Conservation (phyloP, 1,140 invertebrate genomes). For the Drosophila busckii region DNA sequence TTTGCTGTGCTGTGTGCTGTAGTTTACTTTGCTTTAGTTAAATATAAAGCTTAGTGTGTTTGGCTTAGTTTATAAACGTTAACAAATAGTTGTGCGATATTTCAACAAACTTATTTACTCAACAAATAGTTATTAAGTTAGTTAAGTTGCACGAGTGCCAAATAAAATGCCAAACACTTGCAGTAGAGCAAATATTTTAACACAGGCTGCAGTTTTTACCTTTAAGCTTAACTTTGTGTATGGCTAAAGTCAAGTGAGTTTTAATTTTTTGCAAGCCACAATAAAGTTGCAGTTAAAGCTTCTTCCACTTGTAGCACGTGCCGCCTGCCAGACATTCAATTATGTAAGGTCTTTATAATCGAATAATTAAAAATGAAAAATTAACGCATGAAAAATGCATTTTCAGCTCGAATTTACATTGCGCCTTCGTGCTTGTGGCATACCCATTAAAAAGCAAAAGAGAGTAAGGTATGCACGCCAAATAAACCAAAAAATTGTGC, state of each 20-base stretch:
- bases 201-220: slow-evolving; percentile 9
- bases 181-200: slow-evolving; percentile 35
- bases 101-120: slow-evolving; percentile 68
- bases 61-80: slow-evolving; percentile 62
- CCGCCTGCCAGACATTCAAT: slow-evolving; percentile 48
- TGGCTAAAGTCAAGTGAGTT: too few relatives aligned
- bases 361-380: slow-evolving; percentile 76
- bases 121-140: slow-evolving; percentile 57
- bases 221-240: too few relatives aligned
- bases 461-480: too few relatives aligned
- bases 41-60: slow-evolving; percentile 57
- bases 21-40: slow-evolving; percentile 45
- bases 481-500: too few relatives aligned
- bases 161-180: slow-evolving; percentile 33
- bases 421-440: slow-evolving; percentile 5
- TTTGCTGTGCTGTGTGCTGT: slow-evolving; percentile 22
- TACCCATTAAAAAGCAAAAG: too few relatives aligned
- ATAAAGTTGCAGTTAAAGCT: slow-evolving; percentile 21
- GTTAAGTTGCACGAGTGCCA: slow-evolving; percentile 38
- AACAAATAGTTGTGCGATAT: slow-evolving; percentile 66
- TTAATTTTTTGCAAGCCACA: background rate
- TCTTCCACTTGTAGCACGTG: slow-evolving; percentile 12
- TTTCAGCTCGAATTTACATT: slow-evolving; percentile 60
- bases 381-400: slow-evolving; percentile 74
- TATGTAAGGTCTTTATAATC: slow-evolving; percentile 74